phyloP scores from a whole-genome alignment of 2,888 invertebrate species.

The Heliconius charithonia region DNA sequence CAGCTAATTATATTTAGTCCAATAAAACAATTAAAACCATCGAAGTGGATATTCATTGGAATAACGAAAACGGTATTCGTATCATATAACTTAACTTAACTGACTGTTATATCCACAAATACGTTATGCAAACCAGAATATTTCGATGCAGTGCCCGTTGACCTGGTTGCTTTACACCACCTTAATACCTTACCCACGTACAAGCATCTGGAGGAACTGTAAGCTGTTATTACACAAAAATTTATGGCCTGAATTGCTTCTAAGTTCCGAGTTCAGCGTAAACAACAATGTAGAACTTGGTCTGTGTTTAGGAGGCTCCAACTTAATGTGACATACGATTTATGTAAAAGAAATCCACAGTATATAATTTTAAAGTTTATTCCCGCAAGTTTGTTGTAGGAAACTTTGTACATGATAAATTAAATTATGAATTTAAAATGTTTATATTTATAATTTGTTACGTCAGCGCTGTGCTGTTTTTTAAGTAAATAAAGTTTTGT shows the following conservation, averaged over 20 bases:
- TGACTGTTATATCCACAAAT: slow-evolving; percentile 1
- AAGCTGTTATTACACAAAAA: slow-evolving; percentile 80
- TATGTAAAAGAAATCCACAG: slow-evolving; percentile 65
- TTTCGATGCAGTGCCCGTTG: slow-evolving; percentile 24
- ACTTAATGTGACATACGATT: slow-evolving; percentile 70
- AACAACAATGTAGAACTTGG: slow-evolving; percentile 81
- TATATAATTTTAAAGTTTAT: slow-evolving; percentile 72
- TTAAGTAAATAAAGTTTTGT: too few species aligned
- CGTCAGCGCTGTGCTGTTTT: too few species aligned
- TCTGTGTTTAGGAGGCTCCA: slow-evolving; percentile 66
- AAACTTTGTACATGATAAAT: slow-evolving; percentile 51
- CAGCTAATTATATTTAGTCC: neutral
- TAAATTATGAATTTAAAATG: neutral
- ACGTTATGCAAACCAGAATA: slow-evolving; percentile 23
- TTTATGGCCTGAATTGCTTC: slow-evolving; percentile 79
- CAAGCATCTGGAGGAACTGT: slow-evolving; percentile 80
- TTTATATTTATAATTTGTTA: too few species aligned
- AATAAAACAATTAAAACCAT: neutral
- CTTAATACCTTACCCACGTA: slow-evolving; percentile 73
- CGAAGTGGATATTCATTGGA: neutral
- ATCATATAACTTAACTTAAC: neutral
- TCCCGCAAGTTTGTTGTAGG: slow-evolving; percentile 50
- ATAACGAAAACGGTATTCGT: neutral
- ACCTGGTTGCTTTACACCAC: slow-evolving; percentile 46
- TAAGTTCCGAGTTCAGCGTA: slow-evolving; percentile 78